These are phyloP conservation scores for Pseudopleuronectes americanus DNA, from an alignment of 2,797 vertebrate genomes.

Conservation along the genomic window DNA sequence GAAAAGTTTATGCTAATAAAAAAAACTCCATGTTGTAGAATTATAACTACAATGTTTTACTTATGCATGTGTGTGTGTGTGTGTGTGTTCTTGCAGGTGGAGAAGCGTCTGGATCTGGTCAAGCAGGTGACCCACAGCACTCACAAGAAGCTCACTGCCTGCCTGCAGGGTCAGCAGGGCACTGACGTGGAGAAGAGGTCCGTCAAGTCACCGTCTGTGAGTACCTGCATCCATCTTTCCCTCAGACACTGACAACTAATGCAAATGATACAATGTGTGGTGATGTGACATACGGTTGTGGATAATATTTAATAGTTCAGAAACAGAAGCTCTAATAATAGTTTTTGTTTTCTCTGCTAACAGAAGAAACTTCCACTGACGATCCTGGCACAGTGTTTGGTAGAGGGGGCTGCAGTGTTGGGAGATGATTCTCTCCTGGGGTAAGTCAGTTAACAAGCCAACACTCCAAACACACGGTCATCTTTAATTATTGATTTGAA, in stretches of 20 bases:
- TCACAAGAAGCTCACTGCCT: slow-evolving; percentile 96
- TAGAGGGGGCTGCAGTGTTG: slow-evolving; percentile 92
- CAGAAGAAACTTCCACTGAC: slow-evolving; percentile 97
- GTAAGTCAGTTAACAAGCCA: slow-evolving; percentile 78
- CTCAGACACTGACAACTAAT: neutral
- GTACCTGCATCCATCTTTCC: slow-evolving; percentile 22
- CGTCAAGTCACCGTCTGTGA: slow-evolving; percentile 86
- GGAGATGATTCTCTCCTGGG: slow-evolving; percentile 96
- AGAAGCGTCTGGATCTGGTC: slow-evolving; percentile 96
- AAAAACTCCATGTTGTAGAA: too few species aligned
- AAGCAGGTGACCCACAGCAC: slow-evolving; percentile 98
- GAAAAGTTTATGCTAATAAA: too few species aligned
- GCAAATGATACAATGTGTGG: neutral
- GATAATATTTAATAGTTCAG: neutral
- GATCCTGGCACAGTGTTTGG: slow-evolving; percentile 94
- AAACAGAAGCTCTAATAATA: neutral
- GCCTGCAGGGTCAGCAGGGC: slow-evolving; percentile 97
- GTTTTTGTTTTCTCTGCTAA: slow-evolving; percentile 6
- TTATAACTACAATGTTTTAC: neutral
- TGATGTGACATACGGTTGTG: neutral
- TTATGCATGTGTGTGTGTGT: neutral
- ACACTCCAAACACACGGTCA: slow-evolving; percentile 13
- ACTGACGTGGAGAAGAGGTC: slow-evolving; percentile 94
- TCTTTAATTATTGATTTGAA: slow-evolving; percentile 59
- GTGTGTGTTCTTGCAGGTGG: slow-evolving; percentile 85